Evolutionary conservation across 2,888 invertebrate species (phyloP).

Genomic region (Amaurobius ferox): DNA sequence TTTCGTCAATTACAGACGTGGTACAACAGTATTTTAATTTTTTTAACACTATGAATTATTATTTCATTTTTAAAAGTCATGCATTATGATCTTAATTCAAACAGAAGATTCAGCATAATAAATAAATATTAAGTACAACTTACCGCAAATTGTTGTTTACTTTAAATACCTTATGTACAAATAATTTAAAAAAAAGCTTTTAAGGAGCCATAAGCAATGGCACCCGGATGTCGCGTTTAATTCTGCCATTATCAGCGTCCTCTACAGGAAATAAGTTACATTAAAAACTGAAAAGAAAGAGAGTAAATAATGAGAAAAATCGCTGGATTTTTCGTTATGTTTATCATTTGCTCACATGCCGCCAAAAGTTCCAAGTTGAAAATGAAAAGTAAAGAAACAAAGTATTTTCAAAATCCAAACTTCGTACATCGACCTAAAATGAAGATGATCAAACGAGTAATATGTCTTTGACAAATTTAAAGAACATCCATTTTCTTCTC

Average conservation of each 20-base stretch:
- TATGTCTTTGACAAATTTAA: too few relatives aligned
- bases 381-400: too few relatives aligned
- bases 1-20: conserved; percentile 60
- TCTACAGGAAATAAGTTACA: conserved; percentile 36
- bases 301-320: not conserved
- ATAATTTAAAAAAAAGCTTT: conserved; percentile 68
- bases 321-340: too few relatives aligned
- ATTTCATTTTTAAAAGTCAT: not conserved
- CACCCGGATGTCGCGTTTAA: conserved; percentile 71
- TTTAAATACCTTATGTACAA: conserved; percentile 57
- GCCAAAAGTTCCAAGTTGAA: too few relatives aligned
- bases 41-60: conserved; percentile 26
- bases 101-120: not conserved
- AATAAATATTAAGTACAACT: conserved; percentile 15
- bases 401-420: too few relatives aligned
- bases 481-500: too few relatives aligned
- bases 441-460: too few relatives aligned
- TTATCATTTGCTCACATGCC: too few relatives aligned
- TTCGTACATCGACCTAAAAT: too few relatives aligned
- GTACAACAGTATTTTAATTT: conserved; percentile 51
- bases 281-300: not conserved
- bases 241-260: conserved; percentile 56
- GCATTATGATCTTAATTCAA: not conserved
- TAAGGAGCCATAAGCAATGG: conserved; percentile 72
- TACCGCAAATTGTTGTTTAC: conserved; percentile 62